These are phyloP conservation scores for Oriolus oriolus DNA, from an alignment of 2,113 vertebrate species.

Conservation along the genomic window DNA sequence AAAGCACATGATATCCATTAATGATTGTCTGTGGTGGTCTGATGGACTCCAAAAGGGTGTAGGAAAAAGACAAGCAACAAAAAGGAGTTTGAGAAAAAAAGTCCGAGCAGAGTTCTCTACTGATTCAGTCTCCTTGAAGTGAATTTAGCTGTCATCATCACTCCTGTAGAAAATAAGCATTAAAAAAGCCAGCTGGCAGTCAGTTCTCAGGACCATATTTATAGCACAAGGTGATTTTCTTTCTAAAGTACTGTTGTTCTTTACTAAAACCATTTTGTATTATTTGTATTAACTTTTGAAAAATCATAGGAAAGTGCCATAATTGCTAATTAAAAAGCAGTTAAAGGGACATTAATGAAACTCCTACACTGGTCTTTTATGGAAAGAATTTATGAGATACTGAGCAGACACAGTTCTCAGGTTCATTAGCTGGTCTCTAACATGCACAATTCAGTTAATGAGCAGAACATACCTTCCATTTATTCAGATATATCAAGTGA, in stretches of 20 bases:
- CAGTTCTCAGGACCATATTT: constrained; percentile 11
- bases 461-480: background rate
- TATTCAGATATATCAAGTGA: background rate
- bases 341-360: constrained; percentile 36
- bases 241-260: background rate
- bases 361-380: background rate
- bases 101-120: background rate
- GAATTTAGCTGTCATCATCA: constrained; percentile 9
- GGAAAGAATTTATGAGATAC: background rate
- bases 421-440: constrained; percentile 11
- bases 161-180: constrained; percentile 15
- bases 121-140: background rate
- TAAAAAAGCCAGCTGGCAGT: constrained; percentile 26
- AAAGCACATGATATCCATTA: background rate
- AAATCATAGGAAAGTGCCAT: background rate
- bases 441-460: background rate
- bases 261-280: background rate
- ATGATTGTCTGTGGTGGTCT: background rate
- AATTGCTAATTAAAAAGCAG: constrained; percentile 25
- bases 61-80: background rate
- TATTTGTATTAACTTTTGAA: constrained; percentile 10
- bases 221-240: constrained; percentile 9
- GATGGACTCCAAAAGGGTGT: background rate
- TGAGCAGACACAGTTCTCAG: background rate
- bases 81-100: background rate